These are phyloP conservation scores for Scaptomyza montana DNA, from an alignment of 1,140 invertebrate genomes.

Conservation along the genomic window DNA sequence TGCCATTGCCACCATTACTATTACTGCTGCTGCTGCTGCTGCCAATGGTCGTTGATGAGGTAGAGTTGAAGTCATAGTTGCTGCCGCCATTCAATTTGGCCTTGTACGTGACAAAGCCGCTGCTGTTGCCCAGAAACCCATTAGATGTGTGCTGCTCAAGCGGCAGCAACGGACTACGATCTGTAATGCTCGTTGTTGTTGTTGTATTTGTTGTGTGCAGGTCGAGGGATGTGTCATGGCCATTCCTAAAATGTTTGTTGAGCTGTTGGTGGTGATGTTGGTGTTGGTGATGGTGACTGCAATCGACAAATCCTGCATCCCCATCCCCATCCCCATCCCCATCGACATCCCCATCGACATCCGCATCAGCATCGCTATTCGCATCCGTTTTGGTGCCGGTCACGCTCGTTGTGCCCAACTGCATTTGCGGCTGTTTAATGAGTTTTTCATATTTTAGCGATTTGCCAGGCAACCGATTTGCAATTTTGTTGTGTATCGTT, in stretches of 20 bases:
- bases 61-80: conserved; percentile 46
- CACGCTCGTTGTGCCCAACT: conserved; percentile 49
- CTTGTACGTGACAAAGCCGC: conserved; percentile 74
- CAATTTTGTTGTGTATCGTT: conserved; percentile 46
- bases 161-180: conserved; percentile 63
- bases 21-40: conserved; percentile 1
- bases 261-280: conserved; percentile 29
- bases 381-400: conserved; percentile 68
- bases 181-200: conserved; percentile 34
- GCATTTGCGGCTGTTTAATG: conserved; percentile 76
- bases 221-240: conserved; percentile 40
- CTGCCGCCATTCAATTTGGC: conserved; percentile 61
- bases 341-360: conserved; percentile 35
- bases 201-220: conserved; percentile 10
- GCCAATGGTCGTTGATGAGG: conserved; percentile 62
- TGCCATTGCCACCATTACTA: conserved; percentile 1
- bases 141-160: conserved; percentile 15
- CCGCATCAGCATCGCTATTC: conserved; percentile 34
- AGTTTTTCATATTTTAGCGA: conserved; percentile 78
- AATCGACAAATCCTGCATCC: conserved; percentile 41
- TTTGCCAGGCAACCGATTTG: conserved; percentile 65
- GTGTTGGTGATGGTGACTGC: not conserved
- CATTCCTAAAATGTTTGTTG: conserved; percentile 68
- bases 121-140: conserved; percentile 24
- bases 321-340: no score